These are phyloP conservation scores for Limulus polyphemus DNA, from an alignment of 2,888 invertebrate genomes.

Conservation along the genomic window DNA sequence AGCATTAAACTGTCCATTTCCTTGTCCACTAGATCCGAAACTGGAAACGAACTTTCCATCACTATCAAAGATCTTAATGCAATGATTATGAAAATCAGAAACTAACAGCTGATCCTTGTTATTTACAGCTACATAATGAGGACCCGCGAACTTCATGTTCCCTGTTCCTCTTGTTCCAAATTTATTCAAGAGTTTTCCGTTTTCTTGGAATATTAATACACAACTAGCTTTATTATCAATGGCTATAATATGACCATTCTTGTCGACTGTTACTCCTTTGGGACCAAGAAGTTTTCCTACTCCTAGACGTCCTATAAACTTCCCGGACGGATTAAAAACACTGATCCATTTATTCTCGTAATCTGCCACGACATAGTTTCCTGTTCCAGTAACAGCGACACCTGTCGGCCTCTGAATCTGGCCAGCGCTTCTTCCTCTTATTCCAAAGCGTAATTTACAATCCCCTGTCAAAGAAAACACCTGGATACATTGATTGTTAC, in stretches of 20 bases:
- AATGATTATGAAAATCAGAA: conserved; percentile 45
- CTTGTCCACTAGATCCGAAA: conserved; percentile 27
- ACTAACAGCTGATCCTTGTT: conserved; percentile 41
- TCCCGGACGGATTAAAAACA: conserved; percentile 41
- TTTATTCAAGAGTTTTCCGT: conserved; percentile 41
- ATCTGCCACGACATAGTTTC: conserved; percentile 43
- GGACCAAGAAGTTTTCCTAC: conserved; percentile 42
- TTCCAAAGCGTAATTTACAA: conserved; percentile 38
- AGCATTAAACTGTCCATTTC: conserved; percentile 42
- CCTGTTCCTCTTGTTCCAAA: conserved; percentile 39
- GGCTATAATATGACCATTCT: conserved; percentile 41
- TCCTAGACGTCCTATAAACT: conserved; percentile 41
- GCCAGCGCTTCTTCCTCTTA: conserved; percentile 41
- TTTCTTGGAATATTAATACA: conserved; percentile 40
- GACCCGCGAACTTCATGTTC: conserved; percentile 42
- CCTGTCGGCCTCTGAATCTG: conserved; percentile 44
- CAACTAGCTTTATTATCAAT: conserved; percentile 44
- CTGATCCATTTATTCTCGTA: conserved; percentile 45
- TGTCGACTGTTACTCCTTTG: conserved; percentile 41
- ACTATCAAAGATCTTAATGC: conserved; percentile 39
- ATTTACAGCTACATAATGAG: conserved; percentile 44
- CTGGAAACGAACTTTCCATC: conserved; percentile 41
- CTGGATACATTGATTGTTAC: conserved; percentile 42
- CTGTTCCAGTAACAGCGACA: conserved; percentile 39
- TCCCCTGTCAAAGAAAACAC: conserved; percentile 36